Conservation (phyloP, 30 jellyfish, hydroid and myxozoan genomes). For the Cassiopea xamachana region DNA sequence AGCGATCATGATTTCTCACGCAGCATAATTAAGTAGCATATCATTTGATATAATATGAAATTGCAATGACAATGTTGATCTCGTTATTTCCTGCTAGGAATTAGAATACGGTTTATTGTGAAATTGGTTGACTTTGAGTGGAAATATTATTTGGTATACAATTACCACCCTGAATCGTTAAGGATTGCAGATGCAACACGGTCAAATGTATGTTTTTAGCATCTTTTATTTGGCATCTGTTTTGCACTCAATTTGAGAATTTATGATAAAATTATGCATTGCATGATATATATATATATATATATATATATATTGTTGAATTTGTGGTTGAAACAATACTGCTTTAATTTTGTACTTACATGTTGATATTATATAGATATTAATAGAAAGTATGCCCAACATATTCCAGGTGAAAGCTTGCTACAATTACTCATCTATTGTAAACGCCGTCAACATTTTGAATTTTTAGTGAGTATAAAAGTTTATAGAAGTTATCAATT, state of each 20-base stretch:
- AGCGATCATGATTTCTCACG: too few relatives aligned
- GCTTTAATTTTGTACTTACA: too few relatives aligned
- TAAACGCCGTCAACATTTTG: constrained; percentile 12
- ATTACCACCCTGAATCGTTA: constrained; percentile 16
- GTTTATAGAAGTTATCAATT: too few relatives aligned
- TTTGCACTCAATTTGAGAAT: neutral
- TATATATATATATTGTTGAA: too few relatives aligned
- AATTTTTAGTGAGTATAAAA: constrained; percentile 34
- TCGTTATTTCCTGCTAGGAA: neutral
- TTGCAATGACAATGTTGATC: too few relatives aligned
- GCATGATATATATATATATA: neutral
- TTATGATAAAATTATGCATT: neutral
- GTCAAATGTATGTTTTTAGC: constrained; percentile 5
- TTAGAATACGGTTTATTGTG: constrained; percentile 2
- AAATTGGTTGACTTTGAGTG: constrained; percentile 39
- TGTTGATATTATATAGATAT: too few relatives aligned
- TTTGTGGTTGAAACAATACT: neutral
- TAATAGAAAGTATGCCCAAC: too few relatives aligned
- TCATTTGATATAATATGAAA: too few relatives aligned
- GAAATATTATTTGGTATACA: constrained; percentile 43
- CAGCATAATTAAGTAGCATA: too few relatives aligned
- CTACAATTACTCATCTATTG: constrained; percentile 32
- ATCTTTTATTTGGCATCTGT: neutral
- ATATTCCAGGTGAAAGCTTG: constrained; percentile 51
- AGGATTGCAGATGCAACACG: neutral